phyloP scores from a whole-genome alignment of 2,797 vertebrate species.

The Manis pentadactyla region DNA sequence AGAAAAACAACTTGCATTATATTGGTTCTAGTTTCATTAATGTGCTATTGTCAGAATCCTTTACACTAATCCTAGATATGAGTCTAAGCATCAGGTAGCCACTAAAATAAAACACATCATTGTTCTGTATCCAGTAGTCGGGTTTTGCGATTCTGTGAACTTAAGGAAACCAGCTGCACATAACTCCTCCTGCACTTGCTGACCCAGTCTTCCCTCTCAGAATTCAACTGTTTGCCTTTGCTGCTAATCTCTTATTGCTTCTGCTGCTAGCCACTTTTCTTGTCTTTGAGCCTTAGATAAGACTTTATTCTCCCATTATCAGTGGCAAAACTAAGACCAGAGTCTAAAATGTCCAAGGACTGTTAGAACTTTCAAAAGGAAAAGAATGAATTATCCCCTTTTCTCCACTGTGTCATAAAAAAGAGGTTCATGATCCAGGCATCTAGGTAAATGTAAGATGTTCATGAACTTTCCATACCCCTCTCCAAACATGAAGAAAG shows the following conservation, averaged over 20 bases:
- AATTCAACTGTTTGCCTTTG: background rate
- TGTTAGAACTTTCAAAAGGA: background rate
- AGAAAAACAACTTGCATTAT: conserved; percentile 78
- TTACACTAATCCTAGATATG: background rate
- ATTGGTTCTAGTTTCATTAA: conserved; percentile 4
- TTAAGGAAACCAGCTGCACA: background rate
- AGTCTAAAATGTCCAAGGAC: background rate
- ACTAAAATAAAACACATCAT: background rate
- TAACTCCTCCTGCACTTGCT: background rate
- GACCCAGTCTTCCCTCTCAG: background rate
- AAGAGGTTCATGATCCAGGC: background rate
- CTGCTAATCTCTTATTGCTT: background rate
- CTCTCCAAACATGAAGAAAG: background rate
- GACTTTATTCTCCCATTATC: background rate
- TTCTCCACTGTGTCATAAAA: background rate
- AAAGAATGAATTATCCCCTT: background rate
- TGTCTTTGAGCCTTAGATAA: background rate
- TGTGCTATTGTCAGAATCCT: background rate
- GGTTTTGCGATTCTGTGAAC: background rate
- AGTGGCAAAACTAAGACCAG: conserved; percentile 26
- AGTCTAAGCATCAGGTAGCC: background rate
- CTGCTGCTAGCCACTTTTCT: background rate
- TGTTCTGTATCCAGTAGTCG: background rate
- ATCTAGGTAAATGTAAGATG: background rate
- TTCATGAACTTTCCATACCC: background rate